Percentiles rank a stretch among this genome's conserved stretches.
phyloP scores from a whole-genome alignment of 1,140 invertebrate genomes.

The Aphaenogaster ashmeadi region DNA sequence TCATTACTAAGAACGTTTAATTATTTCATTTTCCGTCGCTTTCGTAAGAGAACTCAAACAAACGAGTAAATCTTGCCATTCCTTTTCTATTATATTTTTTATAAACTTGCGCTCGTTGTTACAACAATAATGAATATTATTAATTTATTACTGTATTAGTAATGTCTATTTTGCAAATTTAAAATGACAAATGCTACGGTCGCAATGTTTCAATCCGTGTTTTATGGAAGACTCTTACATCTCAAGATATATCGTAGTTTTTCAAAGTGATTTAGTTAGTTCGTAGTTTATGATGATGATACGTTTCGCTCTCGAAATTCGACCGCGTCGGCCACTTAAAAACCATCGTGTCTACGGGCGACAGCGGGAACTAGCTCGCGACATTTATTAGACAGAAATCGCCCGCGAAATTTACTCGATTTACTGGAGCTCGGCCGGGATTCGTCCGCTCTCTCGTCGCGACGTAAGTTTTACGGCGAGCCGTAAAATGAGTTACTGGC shows the following conservation, averaged over 20 bases:
- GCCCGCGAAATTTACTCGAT: constrained; percentile 21
- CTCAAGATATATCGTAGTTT: background rate
- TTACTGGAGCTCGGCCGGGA: background rate
- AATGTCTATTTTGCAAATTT: constrained; percentile 27
- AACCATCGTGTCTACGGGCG: constrained; percentile 4
- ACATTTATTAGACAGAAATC: constrained; percentile 46
- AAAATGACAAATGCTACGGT: background rate
- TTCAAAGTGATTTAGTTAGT: constrained; percentile 6
- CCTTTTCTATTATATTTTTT: constrained; percentile 49
- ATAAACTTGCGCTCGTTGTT: constrained; percentile 39
- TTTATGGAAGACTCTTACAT: background rate
- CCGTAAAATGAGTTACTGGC: constrained; percentile 66
- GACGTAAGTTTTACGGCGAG: constrained; percentile 54
- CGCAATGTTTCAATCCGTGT: background rate
- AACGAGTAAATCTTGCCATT: constrained; percentile 17
- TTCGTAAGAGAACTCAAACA: too few species aligned
- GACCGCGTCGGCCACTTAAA: background rate
- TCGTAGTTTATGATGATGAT: constrained; percentile 1
- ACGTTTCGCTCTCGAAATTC: background rate
- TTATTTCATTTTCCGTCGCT: too few species aligned
- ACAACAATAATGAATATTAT: constrained; percentile 65
- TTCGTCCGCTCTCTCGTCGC: constrained; percentile 11
- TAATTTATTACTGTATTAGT: constrained; percentile 64
- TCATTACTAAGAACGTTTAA: too few species aligned
- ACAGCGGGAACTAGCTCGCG: background rate